Evolutionary conservation across 2,888 invertebrate genomes (phyloP).

Genomic region (Zygaena filipendulae): DNA sequence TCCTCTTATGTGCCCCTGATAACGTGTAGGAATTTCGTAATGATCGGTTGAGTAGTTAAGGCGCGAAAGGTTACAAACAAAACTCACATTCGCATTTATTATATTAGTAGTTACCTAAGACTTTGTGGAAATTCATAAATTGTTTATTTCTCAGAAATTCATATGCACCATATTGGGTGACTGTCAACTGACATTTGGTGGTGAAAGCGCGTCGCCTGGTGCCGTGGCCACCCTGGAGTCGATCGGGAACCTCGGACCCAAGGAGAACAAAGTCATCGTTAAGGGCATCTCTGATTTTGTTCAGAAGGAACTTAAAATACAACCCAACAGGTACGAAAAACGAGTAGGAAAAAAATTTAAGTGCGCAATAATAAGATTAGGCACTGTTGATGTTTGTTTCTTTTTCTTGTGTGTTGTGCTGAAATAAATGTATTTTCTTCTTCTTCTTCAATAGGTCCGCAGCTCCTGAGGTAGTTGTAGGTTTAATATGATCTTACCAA

Average conservation of each 20-base stretch:
- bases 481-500: too few species aligned
- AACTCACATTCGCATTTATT: too few species aligned
- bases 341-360: background rate
- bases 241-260: conserved; percentile 28
- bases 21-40: too few species aligned
- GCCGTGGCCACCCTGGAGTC: conserved; percentile 32
- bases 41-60: too few species aligned
- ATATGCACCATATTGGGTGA: conserved; percentile 25
- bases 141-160: conserved; percentile 31
- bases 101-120: too few species aligned
- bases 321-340: conserved; percentile 26
- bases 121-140: too few species aligned
- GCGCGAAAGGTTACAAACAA: too few species aligned
- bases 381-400: background rate
- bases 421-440: too few species aligned
- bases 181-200: conserved; percentile 22
- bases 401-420: too few species aligned
- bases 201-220: conserved; percentile 18
- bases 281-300: conserved; percentile 31
- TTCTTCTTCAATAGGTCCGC: too few species aligned
- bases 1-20: too few species aligned
- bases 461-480: too few species aligned
- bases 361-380: background rate
- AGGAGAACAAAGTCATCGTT: conserved; percentile 30
- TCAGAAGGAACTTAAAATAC: conserved; percentile 33